These are phyloP conservation scores for Oreocharis arfaki DNA, from an alignment of 2,113 vertebrate species.

Conservation along the genomic window DNA sequence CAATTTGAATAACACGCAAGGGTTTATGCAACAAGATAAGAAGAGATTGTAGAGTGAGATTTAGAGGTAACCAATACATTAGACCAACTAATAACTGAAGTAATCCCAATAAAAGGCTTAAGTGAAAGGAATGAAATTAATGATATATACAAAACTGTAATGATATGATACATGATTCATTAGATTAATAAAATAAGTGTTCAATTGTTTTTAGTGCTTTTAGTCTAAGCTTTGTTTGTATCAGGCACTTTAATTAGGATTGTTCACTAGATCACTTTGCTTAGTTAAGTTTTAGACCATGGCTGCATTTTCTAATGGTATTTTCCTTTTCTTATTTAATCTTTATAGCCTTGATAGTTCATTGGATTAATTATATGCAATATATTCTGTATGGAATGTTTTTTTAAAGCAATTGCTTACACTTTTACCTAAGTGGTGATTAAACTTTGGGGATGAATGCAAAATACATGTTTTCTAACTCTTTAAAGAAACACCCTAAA, in stretches of 20 bases:
- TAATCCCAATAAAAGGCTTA: conserved; percentile 99
- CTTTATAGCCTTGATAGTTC: conserved; percentile 90
- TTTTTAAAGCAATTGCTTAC: conserved; percentile 72
- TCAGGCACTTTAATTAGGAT: conserved; percentile 94
- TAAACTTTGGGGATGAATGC: conserved; percentile 66
- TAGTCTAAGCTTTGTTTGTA: conserved; percentile 89
- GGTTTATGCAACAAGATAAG: conserved; percentile 99
- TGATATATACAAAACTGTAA: conserved; percentile 99
- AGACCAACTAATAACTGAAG: conserved; percentile 99
- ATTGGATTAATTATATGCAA: conserved; percentile 90
- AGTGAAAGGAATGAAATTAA: conserved; percentile 99
- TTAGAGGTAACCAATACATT: conserved; percentile 99
- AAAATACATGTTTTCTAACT: conserved; percentile 52
- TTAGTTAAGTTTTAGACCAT: conserved; percentile 97
- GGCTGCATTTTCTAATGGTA: conserved; percentile 88
- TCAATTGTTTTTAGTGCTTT: conserved; percentile 90
- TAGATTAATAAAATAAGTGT: conserved; percentile 98
- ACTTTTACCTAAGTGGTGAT: conserved; percentile 71
- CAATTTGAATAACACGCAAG: conserved; percentile 99
- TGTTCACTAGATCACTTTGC: conserved; percentile 94
- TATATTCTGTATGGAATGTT: conserved; percentile 75
- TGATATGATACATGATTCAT: conserved; percentile 99
- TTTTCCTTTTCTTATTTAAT: conserved; percentile 93
- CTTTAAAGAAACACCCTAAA: neutral
- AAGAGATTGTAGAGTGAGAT: conserved; percentile 97